Base-by-base conservation (phyloP, 2,113 vertebrate species). In the Festucalex cinctus region DNA sequence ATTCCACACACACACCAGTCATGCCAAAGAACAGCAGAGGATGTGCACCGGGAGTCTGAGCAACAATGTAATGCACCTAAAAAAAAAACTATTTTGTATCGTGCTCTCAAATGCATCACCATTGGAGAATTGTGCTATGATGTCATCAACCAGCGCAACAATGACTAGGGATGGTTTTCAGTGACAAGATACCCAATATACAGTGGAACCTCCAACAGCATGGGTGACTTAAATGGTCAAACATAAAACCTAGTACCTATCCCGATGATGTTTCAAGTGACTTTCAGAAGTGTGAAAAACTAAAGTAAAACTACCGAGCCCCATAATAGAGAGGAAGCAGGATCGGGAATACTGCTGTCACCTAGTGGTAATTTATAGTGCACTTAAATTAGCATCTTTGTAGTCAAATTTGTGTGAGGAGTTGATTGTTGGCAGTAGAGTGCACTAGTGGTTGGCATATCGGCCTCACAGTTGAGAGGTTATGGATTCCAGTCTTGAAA, bases 1-100 rank as follows among this genome's bases (percentile, higher is more conserved):
- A 75, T 46, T 60, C 71, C 60, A 65, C 68, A 73, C 60, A 65
- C 68, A 74, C 75, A 64, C 76, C 62, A 61, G 62, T 67, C 79
- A 77, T 69, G 77, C 85, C 87, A 89, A 88, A 89, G 84, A 90
- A 72, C 28, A 44, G 26, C 60, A 86, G 79, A 69, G 10, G 22
- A 14, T 35, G 9, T 17, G 16, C 9, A 13, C 43, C 19, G 41
- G 14, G 20, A 53, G 48, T 65, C 37, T 41, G 41, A 65, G 44
- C 44, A 48, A 9, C 16, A 10, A 49, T 48, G 26, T 28, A 36
- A 51, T 44, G 41, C 63, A 64, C 49, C 37, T 8, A 44, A 32
- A 32, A 32, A 32, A 32, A 32, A 46, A 19, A 57, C 41, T 54
- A 32, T 7, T 32, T n/a, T 51, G n/a, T 51, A 22, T 46, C 0